Evolutionary conservation across 2,888 invertebrate species (phyloP), one percentile per base, ranked within the genome.

Genomic region (Xestoiulus laeticollis): DNA sequence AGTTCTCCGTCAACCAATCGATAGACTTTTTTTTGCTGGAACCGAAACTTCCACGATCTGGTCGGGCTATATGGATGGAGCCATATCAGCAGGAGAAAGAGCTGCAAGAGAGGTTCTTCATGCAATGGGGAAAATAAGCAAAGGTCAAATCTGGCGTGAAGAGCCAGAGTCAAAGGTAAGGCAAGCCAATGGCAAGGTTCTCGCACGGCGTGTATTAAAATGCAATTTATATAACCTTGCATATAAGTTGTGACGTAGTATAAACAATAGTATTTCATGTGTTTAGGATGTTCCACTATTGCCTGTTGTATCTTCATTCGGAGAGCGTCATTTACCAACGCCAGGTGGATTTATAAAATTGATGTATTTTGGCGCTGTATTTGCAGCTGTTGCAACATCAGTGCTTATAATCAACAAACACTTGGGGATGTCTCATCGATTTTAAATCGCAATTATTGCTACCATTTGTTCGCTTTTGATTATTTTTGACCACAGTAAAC

Each of bases 61-160:
- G 90, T 89, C 89, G 30, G 90, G 90, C n/a, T 90, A 90, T 68
- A 90, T 90, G 87, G 90, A 90, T 53, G 90, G 90, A 22, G 90
- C 89, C 2, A 89, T 90, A 22, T 89, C 89, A 85, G 89, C 90
- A 1, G 90, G 90, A 5, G 90, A 90, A 87, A 86, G 90, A 86
- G 90, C 90, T n/a, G 90, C 90, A 26, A 84, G 90, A 33, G 90
- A 90, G 88, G 89, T 90, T 16, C 83, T 90, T 19, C 85, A 89
- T 68, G 88, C 88, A 1, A 90, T 90, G 89, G 91, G 91, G 6
- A 90, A 89, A 85, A 90, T 91, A 16, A 53, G 89, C 38, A 87
- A 89, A 48, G 88, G 90, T 88, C 89, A 91, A 84, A 91, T 91
- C 38, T 90, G 90, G 90, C 87, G 89, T 53, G 89, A 90, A 38